phyloP scores from a whole-genome alignment of 2,888 invertebrate species.

The Lasioglossum marginatum region DNA sequence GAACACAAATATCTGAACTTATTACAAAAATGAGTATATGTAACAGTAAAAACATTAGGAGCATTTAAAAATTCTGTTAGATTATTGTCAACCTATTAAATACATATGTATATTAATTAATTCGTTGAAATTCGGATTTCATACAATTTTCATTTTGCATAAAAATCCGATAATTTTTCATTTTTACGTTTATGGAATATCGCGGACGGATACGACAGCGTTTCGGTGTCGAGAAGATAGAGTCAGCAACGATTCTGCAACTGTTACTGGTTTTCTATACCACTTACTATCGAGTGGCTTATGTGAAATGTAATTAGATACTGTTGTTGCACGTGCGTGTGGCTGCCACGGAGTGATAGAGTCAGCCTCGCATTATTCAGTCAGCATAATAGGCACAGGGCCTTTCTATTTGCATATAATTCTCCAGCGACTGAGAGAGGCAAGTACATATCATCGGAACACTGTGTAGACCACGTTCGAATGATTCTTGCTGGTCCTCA shows the following conservation, averaged over 20 bases:
- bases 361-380: conserved; percentile 2
- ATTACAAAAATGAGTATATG: no score
- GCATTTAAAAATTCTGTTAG: no score
- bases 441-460: neutral
- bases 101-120: no score
- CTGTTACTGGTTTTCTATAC: conserved; percentile 2
- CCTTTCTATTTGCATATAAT: conserved; percentile 14
- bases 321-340: conserved; percentile 33
- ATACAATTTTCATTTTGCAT: no score
- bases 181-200: neutral
- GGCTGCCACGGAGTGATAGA: neutral
- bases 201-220: neutral
- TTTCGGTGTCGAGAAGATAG: neutral
- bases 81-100: no score
- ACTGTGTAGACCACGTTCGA: neutral
- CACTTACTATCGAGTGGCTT: conserved; percentile 25
- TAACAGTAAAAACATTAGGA: no score
- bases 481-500: neutral
- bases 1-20: no score
- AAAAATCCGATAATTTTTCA: no score
- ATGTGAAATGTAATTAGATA: conserved; percentile 27
- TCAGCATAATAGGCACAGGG: conserved; percentile 7
- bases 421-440: neutral
- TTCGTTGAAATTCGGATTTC: no score
- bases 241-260: conserved; percentile 8